Base-by-base conservation (phyloP, 2,888 invertebrate species). In the Tillus elongatus region DNA sequence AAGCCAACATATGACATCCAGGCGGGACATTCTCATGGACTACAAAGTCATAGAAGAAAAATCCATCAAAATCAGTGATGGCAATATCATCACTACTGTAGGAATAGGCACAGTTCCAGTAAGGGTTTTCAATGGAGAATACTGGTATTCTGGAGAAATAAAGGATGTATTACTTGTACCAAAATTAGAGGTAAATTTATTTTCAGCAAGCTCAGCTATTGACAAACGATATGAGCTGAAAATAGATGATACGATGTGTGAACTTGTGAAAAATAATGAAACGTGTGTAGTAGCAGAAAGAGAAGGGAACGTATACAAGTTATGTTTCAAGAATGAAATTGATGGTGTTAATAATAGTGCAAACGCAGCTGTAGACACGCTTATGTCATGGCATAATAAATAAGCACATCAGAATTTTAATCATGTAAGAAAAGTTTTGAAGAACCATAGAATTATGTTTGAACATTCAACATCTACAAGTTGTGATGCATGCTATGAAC, bases 321-420 rank as follows among this genome's bases (percentile, higher is more conserved):
- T n/a, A n/a, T n/a, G n/a, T n/a, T n/a, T n/a, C n/a, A n/a, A n/a
- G n/a, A n/a, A n/a, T n/a, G n/a, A n/a, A n/a, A n/a, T n/a, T n/a
- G n/a, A n/a, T n/a, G n/a, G n/a, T n/a, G n/a, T n/a, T n/a, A n/a
- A n/a, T n/a, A n/a, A n/a, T n/a, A n/a, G n/a, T n/a, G n/a, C n/a
- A n/a, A n/a, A n/a, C n/a, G n/a, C n/a, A n/a, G n/a, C n/a, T n/a
- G n/a, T n/a, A n/a, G n/a, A n/a, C n/a, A n/a, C n/a, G n/a, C n/a
- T n/a, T n/a, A n/a, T n/a, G n/a, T n/a, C n/a, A n/a, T 29, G 30
- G 30, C 30, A 54, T 30, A 50, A 54, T 42, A 43, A 39, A 32
- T 32, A 55, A 3, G 50, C 49, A 6, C 50, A 54, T 28, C 50
- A 54, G 40, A 52, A 54, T 41, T 27, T 55, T 8, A 31, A 33